Conservation (phyloP, 2,113 vertebrate species). For the Lagopus leucura region DNA sequence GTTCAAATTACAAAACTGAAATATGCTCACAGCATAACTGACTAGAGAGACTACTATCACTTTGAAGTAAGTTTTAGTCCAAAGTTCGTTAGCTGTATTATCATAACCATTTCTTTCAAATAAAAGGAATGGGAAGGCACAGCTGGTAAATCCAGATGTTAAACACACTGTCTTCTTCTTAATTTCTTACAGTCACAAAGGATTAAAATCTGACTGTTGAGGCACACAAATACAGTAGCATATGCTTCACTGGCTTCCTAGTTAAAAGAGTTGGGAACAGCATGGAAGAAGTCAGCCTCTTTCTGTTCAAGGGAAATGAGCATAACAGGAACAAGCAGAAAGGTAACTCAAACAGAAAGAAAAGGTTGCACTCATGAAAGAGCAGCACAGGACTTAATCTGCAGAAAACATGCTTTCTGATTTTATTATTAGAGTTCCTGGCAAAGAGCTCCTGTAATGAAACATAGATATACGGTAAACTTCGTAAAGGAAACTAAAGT, state of each 20-base stretch:
- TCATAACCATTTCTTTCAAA: not conserved
- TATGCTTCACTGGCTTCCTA: not conserved
- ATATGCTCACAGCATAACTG: not conserved
- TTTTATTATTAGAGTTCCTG: not conserved
- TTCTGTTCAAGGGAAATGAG: not conserved
- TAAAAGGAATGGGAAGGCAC: not conserved
- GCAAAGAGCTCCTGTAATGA: constrained; percentile 2
- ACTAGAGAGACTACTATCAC: not conserved
- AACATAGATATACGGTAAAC: not conserved
- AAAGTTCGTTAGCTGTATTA: not conserved
- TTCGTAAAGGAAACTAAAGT: constrained; percentile 14
- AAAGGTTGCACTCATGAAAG: not conserved
- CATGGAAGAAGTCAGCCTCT: not conserved
- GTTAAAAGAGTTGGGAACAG: not conserved
- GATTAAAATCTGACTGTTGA: not conserved
- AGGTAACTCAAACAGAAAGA: not conserved
- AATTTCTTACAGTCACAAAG: not conserved
- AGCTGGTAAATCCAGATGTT: not conserved
- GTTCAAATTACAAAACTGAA: not conserved
- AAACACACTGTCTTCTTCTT: not conserved
- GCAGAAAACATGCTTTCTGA: not conserved
- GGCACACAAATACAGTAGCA: not conserved
- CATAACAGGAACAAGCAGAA: not conserved
- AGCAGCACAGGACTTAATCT: not conserved
- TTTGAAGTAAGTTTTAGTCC: not conserved